Conservation (phyloP, 2,888 invertebrate genomes). For the Tipula confusa region DNA sequence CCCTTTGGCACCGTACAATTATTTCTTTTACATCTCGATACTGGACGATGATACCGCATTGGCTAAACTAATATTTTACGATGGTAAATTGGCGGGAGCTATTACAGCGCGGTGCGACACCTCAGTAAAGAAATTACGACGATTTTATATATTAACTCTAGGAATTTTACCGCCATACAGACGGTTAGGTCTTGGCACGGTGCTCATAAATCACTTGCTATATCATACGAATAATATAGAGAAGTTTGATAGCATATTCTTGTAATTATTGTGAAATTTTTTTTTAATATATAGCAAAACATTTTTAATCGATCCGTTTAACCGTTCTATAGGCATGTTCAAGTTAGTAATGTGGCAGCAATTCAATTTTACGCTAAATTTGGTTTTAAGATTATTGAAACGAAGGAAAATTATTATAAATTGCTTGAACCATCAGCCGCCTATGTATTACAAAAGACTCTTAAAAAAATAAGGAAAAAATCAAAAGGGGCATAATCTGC, state of each 20-base stretch:
- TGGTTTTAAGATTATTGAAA: background rate
- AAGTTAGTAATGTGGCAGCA: background rate
- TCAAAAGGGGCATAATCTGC: too few relatives aligned
- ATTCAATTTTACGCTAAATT: background rate
- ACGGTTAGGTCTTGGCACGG: background rate
- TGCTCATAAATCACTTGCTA: background rate
- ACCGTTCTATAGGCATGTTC: background rate
- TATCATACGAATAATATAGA: background rate
- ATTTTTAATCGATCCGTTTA: background rate
- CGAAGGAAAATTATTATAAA: background rate
- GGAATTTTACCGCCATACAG: background rate
- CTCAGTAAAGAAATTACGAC: background rate
- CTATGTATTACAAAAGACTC: background rate
- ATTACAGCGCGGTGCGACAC: background rate
- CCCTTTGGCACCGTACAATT: background rate
- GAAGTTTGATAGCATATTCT: background rate
- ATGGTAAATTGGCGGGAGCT: background rate
- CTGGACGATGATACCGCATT: background rate
- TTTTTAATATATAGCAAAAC: background rate
- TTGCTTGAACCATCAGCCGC: background rate
- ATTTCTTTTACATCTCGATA: background rate
- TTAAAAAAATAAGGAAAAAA: background rate
- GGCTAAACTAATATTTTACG: background rate
- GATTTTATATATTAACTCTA: background rate
- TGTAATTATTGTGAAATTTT: background rate